Conservation (phyloP, 2,113 vertebrate species). For the Amia ocellicauda region DNA sequence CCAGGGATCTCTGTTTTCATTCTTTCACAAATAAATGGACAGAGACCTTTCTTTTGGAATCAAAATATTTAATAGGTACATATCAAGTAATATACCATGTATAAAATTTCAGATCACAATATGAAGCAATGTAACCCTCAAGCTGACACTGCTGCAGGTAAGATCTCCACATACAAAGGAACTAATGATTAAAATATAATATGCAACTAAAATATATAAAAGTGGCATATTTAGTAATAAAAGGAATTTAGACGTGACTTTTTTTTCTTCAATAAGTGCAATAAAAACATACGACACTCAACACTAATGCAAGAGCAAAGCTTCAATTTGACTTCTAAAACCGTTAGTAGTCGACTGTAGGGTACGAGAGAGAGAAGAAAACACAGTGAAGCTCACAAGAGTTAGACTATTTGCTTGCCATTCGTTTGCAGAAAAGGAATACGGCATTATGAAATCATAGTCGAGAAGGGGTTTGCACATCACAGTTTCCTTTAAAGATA, state of each 20-base stretch:
- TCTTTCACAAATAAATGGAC: no score
- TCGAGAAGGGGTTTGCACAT: conserved; percentile 74
- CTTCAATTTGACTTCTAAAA: conserved; percentile 88
- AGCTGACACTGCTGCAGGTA: conserved; percentile 77
- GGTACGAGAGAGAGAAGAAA: conserved; percentile 67
- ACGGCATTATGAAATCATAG: conserved; percentile 66
- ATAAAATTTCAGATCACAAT: conserved; percentile 98
- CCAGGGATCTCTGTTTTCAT: no score
- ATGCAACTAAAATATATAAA: conserved; percentile 74
- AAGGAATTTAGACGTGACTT: conserved; percentile 72
- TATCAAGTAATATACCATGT: conserved; percentile 93
- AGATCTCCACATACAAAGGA: conserved; percentile 78
- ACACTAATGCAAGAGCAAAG: conserved; percentile 87
- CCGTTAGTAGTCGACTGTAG: conserved; percentile 86
- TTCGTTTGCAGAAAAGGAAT: conserved; percentile 65
- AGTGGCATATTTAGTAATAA: conserved; percentile 70
- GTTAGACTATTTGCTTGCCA: conserved; percentile 72
- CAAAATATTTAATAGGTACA: conserved; percentile 99
- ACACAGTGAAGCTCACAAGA: conserved; percentile 79
- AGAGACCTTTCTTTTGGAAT: conserved; percentile 86
- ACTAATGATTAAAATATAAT: conserved; percentile 80
- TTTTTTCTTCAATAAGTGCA: conserved; percentile 81
- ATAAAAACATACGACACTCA: conserved; percentile 82
- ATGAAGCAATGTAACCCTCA: conserved; percentile 84
- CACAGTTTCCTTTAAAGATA: conserved; percentile 71